These are phyloP conservation scores for Macroglossus sobrinus DNA, from an alignment of 2,113 vertebrate genomes.

Conservation along the genomic window DNA sequence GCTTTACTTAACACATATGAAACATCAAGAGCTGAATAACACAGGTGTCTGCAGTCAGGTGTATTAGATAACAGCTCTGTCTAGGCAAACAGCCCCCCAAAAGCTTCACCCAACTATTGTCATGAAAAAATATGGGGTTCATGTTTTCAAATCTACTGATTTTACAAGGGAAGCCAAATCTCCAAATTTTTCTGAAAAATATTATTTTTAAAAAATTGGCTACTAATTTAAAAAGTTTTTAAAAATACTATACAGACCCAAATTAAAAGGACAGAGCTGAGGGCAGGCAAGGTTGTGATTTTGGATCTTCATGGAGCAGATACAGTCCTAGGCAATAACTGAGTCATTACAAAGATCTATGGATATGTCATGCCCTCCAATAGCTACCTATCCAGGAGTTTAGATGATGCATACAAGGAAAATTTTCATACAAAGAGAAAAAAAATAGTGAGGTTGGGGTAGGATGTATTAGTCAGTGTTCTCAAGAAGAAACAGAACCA, in stretches of 20 bases:
- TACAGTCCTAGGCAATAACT: not conserved
- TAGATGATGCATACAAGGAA: not conserved
- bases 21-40: not conserved
- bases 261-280: not conserved
- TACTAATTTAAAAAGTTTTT: not conserved
- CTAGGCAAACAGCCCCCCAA: not conserved
- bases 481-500: not conserved
- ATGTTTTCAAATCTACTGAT: not conserved
- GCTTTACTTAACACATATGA: not conserved
- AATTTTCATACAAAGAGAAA: not conserved
- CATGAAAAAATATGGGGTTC: not conserved
- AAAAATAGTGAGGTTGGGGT: not conserved
- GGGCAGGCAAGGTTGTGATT: not conserved
- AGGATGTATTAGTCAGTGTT: not conserved
- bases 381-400: not conserved
- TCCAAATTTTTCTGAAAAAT: not conserved
- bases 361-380: not conserved
- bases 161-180: not conserved
- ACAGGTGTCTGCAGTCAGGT: not conserved
- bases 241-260: not conserved
- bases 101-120: not conserved
- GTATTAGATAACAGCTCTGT: not conserved
- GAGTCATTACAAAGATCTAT: not conserved
- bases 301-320: not conserved
- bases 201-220: not conserved